Base-by-base conservation (phyloP, 2,797 vertebrate species). In the Macrochelys suwanniensis region DNA sequence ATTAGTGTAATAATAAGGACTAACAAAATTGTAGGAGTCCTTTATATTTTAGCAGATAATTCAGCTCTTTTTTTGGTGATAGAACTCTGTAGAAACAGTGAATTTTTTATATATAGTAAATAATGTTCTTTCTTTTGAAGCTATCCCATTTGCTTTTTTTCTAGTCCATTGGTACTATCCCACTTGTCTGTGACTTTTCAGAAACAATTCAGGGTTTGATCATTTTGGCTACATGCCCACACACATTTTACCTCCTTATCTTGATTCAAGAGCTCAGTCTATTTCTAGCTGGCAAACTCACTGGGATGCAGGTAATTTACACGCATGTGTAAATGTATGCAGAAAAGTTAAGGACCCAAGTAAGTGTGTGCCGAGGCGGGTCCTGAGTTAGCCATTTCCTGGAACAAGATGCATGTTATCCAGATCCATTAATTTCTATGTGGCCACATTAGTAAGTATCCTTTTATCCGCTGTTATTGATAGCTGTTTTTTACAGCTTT, bases 151-250 rank as follows among this genome's bases (percentile, higher is more conserved):
- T 31, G 3, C 0, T 3, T 9, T 4, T 13, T 37, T 47, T 12
- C 13, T 19, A 23, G 45, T 68, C 21, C 45, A 5, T 53, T 45
- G 13, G 33, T 74, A 57, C 83, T 33, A 42, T 6, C 79, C 88
- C 25, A 4, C 25, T 26, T 2, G 1, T 11, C 79, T 28, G 54
- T 1, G 17, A 37, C 54, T 80, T 87, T 59, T 80, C 93, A 93
- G 86, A 78, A 94, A 78, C 74, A 82, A 89, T 84, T 82, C 87
- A 87, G 82, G 51, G 87, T 81, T 17, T 79, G 79, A 61, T 92
- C 90, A 45, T 84, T 94, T 93, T 95, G 85, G 79, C 83, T 59
- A 83, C 47, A 47, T 47, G 94, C 94, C 91, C 53, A 0, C 3
- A 53, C 80, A 47, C 81, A 49, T 87, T 87, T 95, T 90, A 59